phyloP scores from a whole-genome alignment of 1,140 invertebrate genomes.

The Drosophila santomea region DNA sequence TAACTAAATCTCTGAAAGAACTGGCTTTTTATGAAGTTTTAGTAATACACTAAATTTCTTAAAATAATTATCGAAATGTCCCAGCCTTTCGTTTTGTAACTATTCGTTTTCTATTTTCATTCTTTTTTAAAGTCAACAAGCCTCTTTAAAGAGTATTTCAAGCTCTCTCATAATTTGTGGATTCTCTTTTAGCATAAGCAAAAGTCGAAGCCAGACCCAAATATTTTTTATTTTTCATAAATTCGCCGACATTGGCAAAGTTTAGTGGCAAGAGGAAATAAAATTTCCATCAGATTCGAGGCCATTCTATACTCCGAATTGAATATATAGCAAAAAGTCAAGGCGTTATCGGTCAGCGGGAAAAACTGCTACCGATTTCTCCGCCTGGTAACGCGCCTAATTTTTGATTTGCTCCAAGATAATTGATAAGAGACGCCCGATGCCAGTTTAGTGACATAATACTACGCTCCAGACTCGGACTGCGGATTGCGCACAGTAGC shows the following conservation, averaged over 20 bases:
- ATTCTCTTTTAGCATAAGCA: conserved; percentile 8
- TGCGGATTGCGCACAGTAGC: conserved; percentile 1
- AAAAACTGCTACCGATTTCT: conserved; percentile 8
- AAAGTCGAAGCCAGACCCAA: conserved; percentile 30
- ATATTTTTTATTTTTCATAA: conserved; percentile 31
- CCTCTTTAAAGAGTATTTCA: conserved; percentile 1
- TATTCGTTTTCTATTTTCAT: no score
- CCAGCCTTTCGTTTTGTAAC: no score
- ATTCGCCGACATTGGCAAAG: conserved; percentile 46
- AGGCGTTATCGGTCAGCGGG: conserved; percentile 30
- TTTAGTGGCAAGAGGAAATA: conserved; percentile 44
- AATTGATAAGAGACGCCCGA: conserved; percentile 50
- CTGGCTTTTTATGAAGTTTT: no score
- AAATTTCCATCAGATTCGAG: conserved; percentile 2
- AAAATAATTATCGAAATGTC: no score
- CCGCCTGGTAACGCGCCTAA: conserved; percentile 50
- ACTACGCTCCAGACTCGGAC: not conserved
- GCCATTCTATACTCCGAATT: conserved; percentile 1
- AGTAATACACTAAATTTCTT: no score
- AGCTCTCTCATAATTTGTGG: not conserved
- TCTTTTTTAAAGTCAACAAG: no score
- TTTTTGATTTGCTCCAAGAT: conserved; percentile 28
- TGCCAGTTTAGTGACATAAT: conserved; percentile 67
- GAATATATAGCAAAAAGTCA: conserved; percentile 23
- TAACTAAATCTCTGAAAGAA: no score